Conservation (phyloP, 2,888 invertebrate species). For the Lasioglossum morio region DNA sequence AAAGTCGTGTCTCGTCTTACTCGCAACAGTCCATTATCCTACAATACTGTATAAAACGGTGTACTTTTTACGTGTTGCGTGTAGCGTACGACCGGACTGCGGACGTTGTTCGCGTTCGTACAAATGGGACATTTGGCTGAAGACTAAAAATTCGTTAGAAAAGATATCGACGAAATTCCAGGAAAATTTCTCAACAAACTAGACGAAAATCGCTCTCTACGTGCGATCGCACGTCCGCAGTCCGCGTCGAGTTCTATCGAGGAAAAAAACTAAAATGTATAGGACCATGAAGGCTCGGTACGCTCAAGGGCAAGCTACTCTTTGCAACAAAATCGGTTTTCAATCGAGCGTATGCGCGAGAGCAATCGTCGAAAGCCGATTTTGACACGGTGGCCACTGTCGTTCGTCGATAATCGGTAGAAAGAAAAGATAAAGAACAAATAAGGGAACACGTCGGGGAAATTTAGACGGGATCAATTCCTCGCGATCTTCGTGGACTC, state of each 20-base stretch:
- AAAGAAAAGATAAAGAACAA: too few relatives aligned
- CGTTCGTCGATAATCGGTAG: too few relatives aligned
- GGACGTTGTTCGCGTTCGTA: neutral
- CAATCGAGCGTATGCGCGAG: conserved; percentile 42
- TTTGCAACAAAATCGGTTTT: conserved; percentile 66
- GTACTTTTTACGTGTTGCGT: too few relatives aligned
- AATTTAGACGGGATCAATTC: conserved; percentile 47
- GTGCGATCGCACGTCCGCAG: neutral
- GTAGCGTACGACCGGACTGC: neutral
- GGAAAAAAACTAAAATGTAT: neutral
- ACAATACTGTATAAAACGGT: conserved; percentile 49
- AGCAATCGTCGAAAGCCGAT: conserved; percentile 59
- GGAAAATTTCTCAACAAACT: neutral
- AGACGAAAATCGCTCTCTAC: neutral
- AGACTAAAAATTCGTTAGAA: neutral
- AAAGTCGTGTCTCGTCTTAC: conserved; percentile 13
- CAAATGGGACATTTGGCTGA: neutral
- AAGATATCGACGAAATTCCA: neutral
- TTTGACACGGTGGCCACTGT: conserved; percentile 70
- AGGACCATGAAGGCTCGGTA: conserved; percentile 27
- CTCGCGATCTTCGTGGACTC: conserved; percentile 80
- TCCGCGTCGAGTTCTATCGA: neutral
- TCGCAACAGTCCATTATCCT: conserved; percentile 38
- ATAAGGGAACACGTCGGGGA: neutral
- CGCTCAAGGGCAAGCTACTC: conserved; percentile 48